Conservation (phyloP, 2,797 vertebrate species). For the Rhinoraja longicauda region DNA sequence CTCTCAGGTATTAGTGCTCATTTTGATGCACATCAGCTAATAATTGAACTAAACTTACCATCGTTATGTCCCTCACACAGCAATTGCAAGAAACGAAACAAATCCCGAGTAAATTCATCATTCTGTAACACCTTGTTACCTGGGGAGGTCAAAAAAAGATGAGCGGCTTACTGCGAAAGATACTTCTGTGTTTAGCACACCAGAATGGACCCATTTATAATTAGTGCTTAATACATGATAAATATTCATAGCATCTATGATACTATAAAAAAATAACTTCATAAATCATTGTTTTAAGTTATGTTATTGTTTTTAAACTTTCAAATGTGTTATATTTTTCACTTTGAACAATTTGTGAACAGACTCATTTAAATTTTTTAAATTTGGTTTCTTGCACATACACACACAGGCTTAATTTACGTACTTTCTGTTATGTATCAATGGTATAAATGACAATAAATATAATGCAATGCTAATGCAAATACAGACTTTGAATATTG, state of each 20-base stretch:
- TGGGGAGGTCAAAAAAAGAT: constrained; percentile 51
- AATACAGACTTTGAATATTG: constrained; percentile 14
- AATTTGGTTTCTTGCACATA: neutral
- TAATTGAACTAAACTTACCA: constrained; percentile 60
- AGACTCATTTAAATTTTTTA: neutral
- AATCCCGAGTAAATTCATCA: constrained; percentile 93
- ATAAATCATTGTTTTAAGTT: neutral
- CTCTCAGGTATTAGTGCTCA: neutral
- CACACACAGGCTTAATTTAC: neutral
- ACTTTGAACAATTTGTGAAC: neutral
- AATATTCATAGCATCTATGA: neutral
- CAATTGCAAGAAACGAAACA: constrained; percentile 95
- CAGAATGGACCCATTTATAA: neutral
- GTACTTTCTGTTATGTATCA: neutral
- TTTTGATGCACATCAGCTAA: neutral
- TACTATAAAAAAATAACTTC: neutral
- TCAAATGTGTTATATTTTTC: neutral
- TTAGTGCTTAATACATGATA: neutral
- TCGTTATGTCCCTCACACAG: constrained; percentile 98
- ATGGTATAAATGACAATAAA: neutral
- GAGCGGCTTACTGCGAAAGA: constrained; percentile 6
- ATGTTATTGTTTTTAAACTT: neutral
- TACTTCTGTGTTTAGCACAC: constrained; percentile 45
- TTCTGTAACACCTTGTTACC: constrained; percentile 98
- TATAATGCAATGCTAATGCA: constrained; percentile 17